Evolutionary conservation across 2,797 vertebrate species (phyloP).

Genomic region (Gallinago nigripennis): DNA sequence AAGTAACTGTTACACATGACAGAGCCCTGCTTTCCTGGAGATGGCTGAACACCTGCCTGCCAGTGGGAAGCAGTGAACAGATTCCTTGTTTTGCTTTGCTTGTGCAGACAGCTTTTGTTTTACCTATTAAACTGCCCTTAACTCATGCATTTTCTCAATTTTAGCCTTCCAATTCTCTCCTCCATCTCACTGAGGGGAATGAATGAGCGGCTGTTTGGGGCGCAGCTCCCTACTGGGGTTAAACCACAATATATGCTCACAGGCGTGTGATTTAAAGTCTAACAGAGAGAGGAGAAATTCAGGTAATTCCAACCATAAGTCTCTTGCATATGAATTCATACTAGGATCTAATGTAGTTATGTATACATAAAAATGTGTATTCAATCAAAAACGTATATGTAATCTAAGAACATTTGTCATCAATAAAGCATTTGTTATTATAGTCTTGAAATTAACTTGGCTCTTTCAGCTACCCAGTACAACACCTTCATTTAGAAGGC

Average conservation of each 20-base stretch:
- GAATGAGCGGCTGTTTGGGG: rapidly evolving
- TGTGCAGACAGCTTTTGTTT: rapidly evolving
- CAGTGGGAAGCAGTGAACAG: background rate
- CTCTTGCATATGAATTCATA: background rate
- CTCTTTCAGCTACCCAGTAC: background rate
- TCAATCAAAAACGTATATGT: background rate
- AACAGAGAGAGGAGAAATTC: background rate
- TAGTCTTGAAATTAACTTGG: background rate
- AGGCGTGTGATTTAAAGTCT: background rate
- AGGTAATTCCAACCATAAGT: background rate
- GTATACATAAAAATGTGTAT: background rate
- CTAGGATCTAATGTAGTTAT: background rate
- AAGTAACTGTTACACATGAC: rapidly evolving
- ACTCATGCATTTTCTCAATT: background rate
- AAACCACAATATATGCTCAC: background rate
- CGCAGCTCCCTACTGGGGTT: background rate
- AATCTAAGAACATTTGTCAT: background rate
- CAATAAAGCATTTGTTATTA: background rate
- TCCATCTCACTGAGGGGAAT: background rate
- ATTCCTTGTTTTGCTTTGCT: background rate
- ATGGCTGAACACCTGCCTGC: background rate
- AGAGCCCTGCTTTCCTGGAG: background rate
- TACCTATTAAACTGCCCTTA: background rate
- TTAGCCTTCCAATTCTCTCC: background rate
- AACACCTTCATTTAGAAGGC: background rate